Conservation (phyloP, 2,113 vertebrate genomes). For the Saguinus imperator region DNA sequence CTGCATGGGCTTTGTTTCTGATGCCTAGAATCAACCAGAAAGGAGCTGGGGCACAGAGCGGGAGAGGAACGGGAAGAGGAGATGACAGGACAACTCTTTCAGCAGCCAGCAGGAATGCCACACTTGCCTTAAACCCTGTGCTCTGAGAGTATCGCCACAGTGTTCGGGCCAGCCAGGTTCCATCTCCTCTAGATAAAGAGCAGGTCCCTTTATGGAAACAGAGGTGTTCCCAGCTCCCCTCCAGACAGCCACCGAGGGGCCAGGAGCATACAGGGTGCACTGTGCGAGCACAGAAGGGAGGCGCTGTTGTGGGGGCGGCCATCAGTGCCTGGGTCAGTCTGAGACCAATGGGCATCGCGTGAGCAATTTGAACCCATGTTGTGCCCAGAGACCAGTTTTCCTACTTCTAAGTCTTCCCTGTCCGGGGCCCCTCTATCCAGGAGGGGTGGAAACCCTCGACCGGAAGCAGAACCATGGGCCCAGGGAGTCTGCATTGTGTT, state of each 20-base stretch:
- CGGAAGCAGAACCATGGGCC: background rate
- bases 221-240: constrained; percentile 9
- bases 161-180: background rate
- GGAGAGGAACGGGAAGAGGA: background rate
- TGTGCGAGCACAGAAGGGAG: background rate
- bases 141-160: background rate
- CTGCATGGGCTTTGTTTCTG: background rate
- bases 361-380: background rate
- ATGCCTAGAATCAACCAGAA: background rate
- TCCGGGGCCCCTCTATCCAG: background rate
- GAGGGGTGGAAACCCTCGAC: background rate
- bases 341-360: accelerated
- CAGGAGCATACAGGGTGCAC: background rate
- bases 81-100: background rate
- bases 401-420: background rate
- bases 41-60: background rate
- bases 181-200: background rate
- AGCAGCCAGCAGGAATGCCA: background rate
- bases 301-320: accelerated
- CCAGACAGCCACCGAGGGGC: background rate
- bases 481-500: background rate
- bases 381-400: background rate
- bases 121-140: background rate
- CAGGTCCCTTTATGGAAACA: background rate
- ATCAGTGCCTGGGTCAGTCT: background rate